A percentile compares a stretch with the other conserved stretches of the same genome.
Conservation (phyloP, 2,797 vertebrate genomes). For the Peromyscus eremicus region DNA sequence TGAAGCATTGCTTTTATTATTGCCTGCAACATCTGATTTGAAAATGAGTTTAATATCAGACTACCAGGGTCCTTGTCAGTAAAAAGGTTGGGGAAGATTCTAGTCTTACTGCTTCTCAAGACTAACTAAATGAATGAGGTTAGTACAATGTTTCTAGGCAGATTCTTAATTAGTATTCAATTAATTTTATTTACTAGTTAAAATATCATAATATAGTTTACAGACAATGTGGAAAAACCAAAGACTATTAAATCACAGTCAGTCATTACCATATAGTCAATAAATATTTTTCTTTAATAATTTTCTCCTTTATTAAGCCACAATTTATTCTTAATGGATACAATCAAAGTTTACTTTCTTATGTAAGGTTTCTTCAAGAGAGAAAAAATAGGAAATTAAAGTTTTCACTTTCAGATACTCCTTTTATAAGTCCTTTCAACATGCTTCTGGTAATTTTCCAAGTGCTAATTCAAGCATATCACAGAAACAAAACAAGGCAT, state of each 20-base stretch:
- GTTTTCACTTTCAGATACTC: not conserved
- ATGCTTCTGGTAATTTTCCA: not conserved
- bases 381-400: constrained; percentile 6
- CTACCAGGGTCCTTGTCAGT: not conserved
- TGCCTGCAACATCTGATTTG: constrained; percentile 8
- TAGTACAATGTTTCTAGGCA: not conserved
- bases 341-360: not conserved
- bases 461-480: not conserved
- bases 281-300: not conserved
- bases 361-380: not conserved
- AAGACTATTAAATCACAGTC: not conserved
- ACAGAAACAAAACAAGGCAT: not conserved
- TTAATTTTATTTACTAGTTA: not conserved
- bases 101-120: not conserved
- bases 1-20: constrained; percentile 29
- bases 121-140: not conserved
- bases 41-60: not conserved
- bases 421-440: not conserved
- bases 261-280: not conserved
- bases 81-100: not conserved
- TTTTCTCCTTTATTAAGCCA: not conserved
- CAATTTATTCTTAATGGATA: not conserved
- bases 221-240: not conserved
- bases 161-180: not conserved
- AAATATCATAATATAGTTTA: not conserved